phyloP scores from a whole-genome alignment of 2,888 invertebrate genomes.

The Ectobius pallidus region DNA sequence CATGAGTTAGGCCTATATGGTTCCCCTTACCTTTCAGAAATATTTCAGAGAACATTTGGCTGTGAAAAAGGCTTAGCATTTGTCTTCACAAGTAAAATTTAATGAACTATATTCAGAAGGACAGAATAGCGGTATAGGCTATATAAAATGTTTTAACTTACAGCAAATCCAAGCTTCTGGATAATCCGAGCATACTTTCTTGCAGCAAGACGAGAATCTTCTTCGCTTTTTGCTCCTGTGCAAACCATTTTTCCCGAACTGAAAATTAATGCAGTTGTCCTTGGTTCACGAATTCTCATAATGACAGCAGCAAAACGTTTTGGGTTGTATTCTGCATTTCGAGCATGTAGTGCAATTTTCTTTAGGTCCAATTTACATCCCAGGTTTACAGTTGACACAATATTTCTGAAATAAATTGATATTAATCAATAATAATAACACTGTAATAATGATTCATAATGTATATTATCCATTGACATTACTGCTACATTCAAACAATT shows the following conservation, averaged over 20 bases:
- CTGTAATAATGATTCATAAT: too few relatives aligned
- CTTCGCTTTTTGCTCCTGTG: constrained; percentile 85
- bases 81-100: too few relatives aligned
- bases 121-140: too few relatives aligned
- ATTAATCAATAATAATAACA: too few relatives aligned
- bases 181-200: constrained; percentile 83
- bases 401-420: constrained; percentile 89
- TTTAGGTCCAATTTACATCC: constrained; percentile 95
- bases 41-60: too few relatives aligned
- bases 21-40: too few relatives aligned
- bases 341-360: constrained; percentile 94
- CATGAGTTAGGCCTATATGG: too few relatives aligned
- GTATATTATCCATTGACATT: too few relatives aligned
- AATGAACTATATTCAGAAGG: too few relatives aligned
- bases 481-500: too few relatives aligned
- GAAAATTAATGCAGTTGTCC: constrained; percentile 83
- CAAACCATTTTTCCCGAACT: constrained; percentile 89
- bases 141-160: constrained; percentile 50
- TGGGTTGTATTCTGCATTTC: constrained; percentile 99
- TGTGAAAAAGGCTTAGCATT: too few relatives aligned
- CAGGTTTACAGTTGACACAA: constrained; percentile 97
- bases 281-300: constrained; percentile 82
- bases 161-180: constrained; percentile 78
- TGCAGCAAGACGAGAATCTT: constrained; percentile 77
- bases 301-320: constrained; percentile 99